Percentiles rank a stretch among this genome's conserved stretches.
Evolutionary conservation across 2,113 vertebrate genomes (phyloP).

Genomic region (Microcebus jonahi): DNA sequence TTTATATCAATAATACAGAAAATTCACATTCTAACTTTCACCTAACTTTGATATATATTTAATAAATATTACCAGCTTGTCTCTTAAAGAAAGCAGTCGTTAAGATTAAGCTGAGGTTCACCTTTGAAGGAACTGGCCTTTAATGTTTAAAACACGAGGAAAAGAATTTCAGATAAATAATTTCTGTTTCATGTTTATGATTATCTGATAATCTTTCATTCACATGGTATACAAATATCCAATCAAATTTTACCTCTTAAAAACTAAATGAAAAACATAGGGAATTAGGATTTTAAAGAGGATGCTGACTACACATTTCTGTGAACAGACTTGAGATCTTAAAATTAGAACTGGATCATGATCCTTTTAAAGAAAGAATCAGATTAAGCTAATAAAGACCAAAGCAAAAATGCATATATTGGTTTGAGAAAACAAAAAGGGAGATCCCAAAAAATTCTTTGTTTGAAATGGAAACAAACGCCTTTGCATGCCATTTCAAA

Average conservation of each 20-base stretch:
- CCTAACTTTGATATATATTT: conserved; percentile 50
- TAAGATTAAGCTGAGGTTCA: background rate
- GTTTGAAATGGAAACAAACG: background rate
- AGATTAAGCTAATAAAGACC: conserved; percentile 17
- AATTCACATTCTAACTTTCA: conserved; percentile 16
- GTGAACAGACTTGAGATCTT: background rate
- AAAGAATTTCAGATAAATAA: conserved; percentile 41
- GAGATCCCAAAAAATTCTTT: background rate
- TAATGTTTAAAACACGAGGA: conserved; percentile 61
- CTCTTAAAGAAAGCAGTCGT: background rate
- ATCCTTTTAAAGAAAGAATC: conserved; percentile 11
- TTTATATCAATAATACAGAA: conserved; percentile 40
- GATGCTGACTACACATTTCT: background rate
- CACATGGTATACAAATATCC: background rate
- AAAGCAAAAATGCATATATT: conserved; percentile 4
- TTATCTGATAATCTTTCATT: background rate
- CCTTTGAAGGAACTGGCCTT: conserved; percentile 1
- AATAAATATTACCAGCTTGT: conserved; percentile 48
- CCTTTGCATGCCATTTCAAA: background rate
- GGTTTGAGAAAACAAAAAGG: conserved; percentile 17
- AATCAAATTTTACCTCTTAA: background rate
- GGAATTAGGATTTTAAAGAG: background rate
- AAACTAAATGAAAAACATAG: conserved; percentile 15
- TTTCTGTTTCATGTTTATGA: conserved; percentile 20
- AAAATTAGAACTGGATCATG: background rate